Conservation (phyloP, 2,888 invertebrate genomes). For the Sesia bembeciformis region DNA sequence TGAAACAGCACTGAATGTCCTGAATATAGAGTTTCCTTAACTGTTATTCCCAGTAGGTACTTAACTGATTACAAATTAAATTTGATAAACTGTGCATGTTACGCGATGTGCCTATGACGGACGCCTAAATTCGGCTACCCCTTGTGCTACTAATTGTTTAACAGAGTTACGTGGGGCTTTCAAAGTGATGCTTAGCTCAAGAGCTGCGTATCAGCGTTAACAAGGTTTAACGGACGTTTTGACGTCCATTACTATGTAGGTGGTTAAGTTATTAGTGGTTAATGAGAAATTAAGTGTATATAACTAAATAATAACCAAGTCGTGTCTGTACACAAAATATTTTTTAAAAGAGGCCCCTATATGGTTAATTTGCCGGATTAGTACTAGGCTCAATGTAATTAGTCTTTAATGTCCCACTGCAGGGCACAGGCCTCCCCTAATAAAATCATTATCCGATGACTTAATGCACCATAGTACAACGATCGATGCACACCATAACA, state of each 20-base stretch:
- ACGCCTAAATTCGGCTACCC: constrained; percentile 18
- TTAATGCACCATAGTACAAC: no score
- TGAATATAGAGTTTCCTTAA: not conserved
- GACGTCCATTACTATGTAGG: constrained; percentile 13
- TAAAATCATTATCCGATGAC: no score
- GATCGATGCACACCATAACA: no score
- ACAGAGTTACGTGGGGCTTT: constrained; percentile 23
- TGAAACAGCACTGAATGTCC: no score
- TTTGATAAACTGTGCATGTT: not conserved
- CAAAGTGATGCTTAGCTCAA: constrained; percentile 19
- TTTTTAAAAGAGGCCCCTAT: no score
- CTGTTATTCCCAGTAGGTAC: not conserved
- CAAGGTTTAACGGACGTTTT: constrained; percentile 20
- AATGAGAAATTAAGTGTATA: no score
- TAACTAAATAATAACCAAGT: no score
- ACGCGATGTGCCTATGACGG: not conserved
- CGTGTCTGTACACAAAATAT: no score
- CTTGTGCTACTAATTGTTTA: constrained; percentile 15
- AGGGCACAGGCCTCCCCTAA: no score
- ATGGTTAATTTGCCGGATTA: no score
- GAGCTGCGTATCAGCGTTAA: constrained; percentile 22
- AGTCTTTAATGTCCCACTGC: no score
- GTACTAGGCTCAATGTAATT: no score
- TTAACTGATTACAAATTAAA: not conserved
- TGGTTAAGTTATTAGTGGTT: not conserved